Evolutionary conservation across 92 coral and sea anemone genomes (phyloP).

Genomic region (Umimayanthus kanabou): DNA sequence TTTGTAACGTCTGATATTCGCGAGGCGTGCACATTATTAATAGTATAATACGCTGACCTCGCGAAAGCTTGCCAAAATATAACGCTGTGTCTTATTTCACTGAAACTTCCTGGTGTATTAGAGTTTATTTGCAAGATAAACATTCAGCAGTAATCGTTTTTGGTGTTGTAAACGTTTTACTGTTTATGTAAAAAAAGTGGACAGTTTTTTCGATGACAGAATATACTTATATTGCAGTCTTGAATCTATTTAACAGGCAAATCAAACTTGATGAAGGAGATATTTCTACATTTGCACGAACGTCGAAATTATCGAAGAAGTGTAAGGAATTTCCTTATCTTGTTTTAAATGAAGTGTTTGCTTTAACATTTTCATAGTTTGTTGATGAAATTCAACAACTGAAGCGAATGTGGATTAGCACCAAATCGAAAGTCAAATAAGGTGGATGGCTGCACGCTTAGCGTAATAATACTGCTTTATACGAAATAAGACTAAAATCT

Average conservation of each 20-base stretch:
- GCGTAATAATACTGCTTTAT: constrained; percentile 8
- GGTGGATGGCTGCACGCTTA: background rate
- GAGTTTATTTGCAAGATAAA: background rate
- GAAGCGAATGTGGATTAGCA: constrained; percentile 29
- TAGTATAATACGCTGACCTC: background rate
- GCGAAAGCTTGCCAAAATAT: constrained; percentile 22
- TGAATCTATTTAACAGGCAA: background rate
- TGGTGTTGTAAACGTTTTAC: background rate
- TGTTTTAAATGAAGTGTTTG: constrained; percentile 1
- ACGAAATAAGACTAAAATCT: background rate
- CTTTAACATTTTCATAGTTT: constrained; percentile 18
- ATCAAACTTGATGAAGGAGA: background rate
- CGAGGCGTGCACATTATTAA: background rate
- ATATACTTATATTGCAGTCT: background rate
- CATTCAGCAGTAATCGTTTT: background rate
- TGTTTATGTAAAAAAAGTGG: background rate
- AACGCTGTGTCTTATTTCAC: constrained; percentile 24
- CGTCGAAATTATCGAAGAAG: background rate
- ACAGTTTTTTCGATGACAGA: constrained; percentile 29
- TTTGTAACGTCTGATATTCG: too few relatives aligned
- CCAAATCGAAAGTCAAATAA: constrained; percentile 2
- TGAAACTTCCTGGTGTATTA: background rate
- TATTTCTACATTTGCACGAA: background rate
- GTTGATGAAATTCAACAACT: constrained; percentile 8
- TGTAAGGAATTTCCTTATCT: background rate